Evolutionary conservation across 2,113 vertebrate genomes (phyloP).

Genomic region (Tragelaphus imberbis): DNA sequence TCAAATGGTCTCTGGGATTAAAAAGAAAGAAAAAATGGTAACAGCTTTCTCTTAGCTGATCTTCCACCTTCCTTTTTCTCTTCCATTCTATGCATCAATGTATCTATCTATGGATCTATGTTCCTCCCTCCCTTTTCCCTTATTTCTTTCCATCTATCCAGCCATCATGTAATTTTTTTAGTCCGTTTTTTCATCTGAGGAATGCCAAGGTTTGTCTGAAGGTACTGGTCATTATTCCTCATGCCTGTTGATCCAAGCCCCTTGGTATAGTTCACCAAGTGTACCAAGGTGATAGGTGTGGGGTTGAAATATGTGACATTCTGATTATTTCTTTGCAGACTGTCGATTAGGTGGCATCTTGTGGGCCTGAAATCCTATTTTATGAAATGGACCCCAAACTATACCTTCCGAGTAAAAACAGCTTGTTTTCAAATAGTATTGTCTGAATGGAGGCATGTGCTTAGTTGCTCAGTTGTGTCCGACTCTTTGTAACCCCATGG

Average conservation of each 20-base stretch:
- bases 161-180: neutral
- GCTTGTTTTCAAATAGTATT: neutral
- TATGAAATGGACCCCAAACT: neutral
- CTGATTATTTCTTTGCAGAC: neutral
- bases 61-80: neutral
- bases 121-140: neutral
- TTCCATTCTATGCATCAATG: neutral
- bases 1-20: slow-evolving; percentile 41
- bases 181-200: neutral
- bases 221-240: neutral
- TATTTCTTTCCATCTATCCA: too few species aligned
- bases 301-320: neutral
- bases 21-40: neutral
- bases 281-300: neutral
- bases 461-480: neutral
- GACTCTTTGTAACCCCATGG: neutral
- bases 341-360: neutral
- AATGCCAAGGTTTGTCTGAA: neutral
- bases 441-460: neutral
- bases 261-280: neutral
- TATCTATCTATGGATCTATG: neutral
- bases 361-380: neutral
- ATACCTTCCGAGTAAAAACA: neutral
- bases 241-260: neutral
- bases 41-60: slow-evolving; percentile 53